Percentiles rank a stretch among this genome's conserved stretches.
phyloP scores from a whole-genome alignment of 1,140 invertebrate species.

The Diorhabda sublineata region DNA sequence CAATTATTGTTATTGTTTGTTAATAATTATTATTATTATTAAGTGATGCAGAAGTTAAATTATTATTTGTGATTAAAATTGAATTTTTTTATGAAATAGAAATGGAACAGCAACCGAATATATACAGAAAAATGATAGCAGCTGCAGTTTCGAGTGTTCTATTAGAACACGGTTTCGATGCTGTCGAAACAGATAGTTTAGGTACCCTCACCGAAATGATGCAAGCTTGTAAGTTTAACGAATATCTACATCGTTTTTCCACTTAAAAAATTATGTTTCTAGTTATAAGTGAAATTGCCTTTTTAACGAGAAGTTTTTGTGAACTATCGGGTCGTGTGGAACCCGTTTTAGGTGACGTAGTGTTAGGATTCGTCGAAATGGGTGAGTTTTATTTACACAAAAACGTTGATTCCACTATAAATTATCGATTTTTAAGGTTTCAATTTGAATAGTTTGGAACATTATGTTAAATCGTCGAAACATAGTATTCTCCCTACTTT shows the following conservation, averaged over 20 bases:
- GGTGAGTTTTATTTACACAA: slow-evolving; percentile 49
- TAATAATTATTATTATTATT: too few relatives aligned
- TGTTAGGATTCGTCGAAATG: slow-evolving; percentile 81
- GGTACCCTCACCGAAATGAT: slow-evolving; percentile 91
- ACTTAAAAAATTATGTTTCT: slow-evolving; percentile 42
- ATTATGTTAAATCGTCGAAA: slow-evolving; percentile 62
- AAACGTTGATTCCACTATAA: neutral
- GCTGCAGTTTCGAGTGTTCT: slow-evolving; percentile 70
- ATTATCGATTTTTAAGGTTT: slow-evolving; percentile 49
- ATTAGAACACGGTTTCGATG: slow-evolving; percentile 73
- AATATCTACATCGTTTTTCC: slow-evolving; percentile 2
- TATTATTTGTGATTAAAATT: too few relatives aligned
- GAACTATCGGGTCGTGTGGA: slow-evolving; percentile 86
- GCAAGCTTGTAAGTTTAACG: slow-evolving; percentile 70
- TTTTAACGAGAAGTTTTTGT: slow-evolving; percentile 72
- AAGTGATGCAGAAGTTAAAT: too few relatives aligned
- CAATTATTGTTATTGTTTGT: too few relatives aligned
- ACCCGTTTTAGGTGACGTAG: slow-evolving; percentile 81
- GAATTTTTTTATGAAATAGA: neutral
- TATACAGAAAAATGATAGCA: slow-evolving; percentile 67
- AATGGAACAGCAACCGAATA: slow-evolving; percentile 50
- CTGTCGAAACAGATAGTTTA: slow-evolving; percentile 69
- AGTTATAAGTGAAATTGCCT: slow-evolving; percentile 79
- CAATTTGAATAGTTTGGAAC: slow-evolving; percentile 65
- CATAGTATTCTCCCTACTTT: slow-evolving; percentile 62